A percentile compares a stretch with the other conserved stretches of the same genome.
phyloP scores from a whole-genome alignment of 2,797 vertebrate species.

The Aulostomus chinensis region DNA sequence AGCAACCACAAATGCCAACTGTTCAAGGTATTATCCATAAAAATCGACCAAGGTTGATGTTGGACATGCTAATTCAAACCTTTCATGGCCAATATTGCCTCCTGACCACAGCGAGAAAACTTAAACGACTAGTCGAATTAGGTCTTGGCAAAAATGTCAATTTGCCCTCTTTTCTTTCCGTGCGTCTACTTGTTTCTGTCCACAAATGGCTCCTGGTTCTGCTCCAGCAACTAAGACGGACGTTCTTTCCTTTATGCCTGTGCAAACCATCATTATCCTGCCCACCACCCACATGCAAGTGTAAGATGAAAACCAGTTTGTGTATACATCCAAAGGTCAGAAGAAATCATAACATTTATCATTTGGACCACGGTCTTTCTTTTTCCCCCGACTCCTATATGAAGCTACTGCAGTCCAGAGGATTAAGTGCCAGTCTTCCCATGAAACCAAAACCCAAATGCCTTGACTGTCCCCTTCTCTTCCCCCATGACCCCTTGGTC shows the following conservation, averaged over 20 bases:
- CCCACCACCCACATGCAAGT: constrained; percentile 23
- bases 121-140: constrained; percentile 51
- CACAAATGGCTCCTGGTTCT: constrained; percentile 28
- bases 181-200: constrained; percentile 47
- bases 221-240: constrained; percentile 25
- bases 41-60: constrained; percentile 29
- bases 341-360: constrained; percentile 14
- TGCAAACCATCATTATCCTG: constrained; percentile 54
- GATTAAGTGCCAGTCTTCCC: constrained; percentile 22
- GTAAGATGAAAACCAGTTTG: constrained; percentile 19
- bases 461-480: constrained; percentile 16
- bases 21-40: constrained; percentile 37
- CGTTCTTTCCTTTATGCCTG: constrained; percentile 33
- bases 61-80: constrained; percentile 53
- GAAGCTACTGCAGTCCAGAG: constrained; percentile 5
- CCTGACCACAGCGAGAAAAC: constrained; percentile 54
- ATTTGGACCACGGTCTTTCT: constrained; percentile 9
- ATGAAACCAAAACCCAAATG: constrained; percentile 33
- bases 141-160: constrained; percentile 48
- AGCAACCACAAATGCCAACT: constrained; percentile 24
- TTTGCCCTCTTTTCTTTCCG: constrained; percentile 40
- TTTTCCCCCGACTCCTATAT: constrained; percentile 17
- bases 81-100: constrained; percentile 49
- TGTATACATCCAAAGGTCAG: constrained; percentile 13
- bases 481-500: constrained; percentile 4